phyloP scores from a whole-genome alignment of 2,888 invertebrate genomes.

The Neoaliturus tenellus region DNA sequence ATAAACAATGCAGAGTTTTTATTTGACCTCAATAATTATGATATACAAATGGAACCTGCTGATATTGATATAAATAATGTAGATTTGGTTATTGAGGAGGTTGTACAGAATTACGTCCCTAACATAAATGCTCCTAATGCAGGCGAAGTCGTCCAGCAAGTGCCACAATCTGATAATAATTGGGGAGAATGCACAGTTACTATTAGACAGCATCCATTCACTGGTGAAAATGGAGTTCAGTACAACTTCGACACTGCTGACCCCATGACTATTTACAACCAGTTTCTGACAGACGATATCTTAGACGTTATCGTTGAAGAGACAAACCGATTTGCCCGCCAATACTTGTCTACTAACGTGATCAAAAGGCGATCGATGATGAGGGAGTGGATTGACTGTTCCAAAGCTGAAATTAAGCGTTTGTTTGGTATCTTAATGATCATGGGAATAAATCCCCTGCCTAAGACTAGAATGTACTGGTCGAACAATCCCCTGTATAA shows the following conservation, averaged over 20 bases:
- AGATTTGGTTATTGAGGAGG: too few relatives aligned
- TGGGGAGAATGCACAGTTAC: background rate
- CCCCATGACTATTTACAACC: constrained; percentile 57
- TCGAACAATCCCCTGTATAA: constrained; percentile 61
- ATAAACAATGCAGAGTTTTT: too few relatives aligned
- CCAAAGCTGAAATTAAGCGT: constrained; percentile 63
- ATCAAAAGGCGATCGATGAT: background rate
- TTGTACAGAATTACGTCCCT: too few relatives aligned
- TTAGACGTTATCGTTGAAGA: constrained; percentile 60
- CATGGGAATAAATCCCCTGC: constrained; percentile 63
- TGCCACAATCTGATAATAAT: too few relatives aligned
- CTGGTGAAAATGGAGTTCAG: constrained; percentile 60
- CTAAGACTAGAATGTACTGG: constrained; percentile 62
- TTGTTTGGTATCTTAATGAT: constrained; percentile 62
- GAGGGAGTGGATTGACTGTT: background rate
- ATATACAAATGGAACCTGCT: too few relatives aligned
- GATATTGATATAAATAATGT: too few relatives aligned
- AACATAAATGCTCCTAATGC: too few relatives aligned
- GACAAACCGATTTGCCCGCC: constrained; percentile 64
- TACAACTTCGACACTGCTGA: constrained; percentile 58
- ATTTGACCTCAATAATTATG: too few relatives aligned
- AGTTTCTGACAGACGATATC: constrained; percentile 59
- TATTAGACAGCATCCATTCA: constrained; percentile 59
- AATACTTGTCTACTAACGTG: constrained; percentile 64
- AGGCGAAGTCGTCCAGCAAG: too few relatives aligned